These are phyloP conservation scores for Enteromius viviparus DNA, from an alignment of 2,797 vertebrate species.

Conservation along the genomic window DNA sequence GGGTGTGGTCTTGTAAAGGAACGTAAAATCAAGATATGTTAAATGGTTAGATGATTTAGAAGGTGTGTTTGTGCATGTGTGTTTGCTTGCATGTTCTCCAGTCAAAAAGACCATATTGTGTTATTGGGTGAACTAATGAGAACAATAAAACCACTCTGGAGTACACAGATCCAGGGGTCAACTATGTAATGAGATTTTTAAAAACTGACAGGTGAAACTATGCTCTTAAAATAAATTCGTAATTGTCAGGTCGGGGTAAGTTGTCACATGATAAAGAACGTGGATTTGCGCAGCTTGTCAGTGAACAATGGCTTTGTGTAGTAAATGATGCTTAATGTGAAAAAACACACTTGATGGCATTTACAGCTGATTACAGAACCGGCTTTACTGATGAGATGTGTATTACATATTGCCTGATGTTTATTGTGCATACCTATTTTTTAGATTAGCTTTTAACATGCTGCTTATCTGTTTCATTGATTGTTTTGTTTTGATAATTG, in stretches of 20 bases:
- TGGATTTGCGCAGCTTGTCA: too few relatives aligned
- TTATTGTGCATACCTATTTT: too few relatives aligned
- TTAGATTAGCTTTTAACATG: not conserved
- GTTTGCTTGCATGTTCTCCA: not conserved
- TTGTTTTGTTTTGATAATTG: not conserved
- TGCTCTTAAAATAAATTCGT: not conserved
- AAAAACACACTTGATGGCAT: too few relatives aligned
- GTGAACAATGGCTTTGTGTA: too few relatives aligned
- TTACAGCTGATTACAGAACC: too few relatives aligned
- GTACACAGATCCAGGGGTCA: not conserved
- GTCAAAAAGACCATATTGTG: not conserved
- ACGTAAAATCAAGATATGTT: not conserved
- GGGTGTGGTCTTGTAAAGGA: not conserved
- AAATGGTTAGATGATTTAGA: not conserved
- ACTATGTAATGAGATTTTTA: not conserved
- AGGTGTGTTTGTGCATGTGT: not conserved
- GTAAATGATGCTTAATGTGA: too few relatives aligned
- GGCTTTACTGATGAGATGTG: too few relatives aligned
- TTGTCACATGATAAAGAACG: not conserved
- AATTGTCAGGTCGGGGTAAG: not conserved
- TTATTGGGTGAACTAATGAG: not conserved
- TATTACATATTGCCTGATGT: too few relatives aligned
- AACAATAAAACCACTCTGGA: not conserved
- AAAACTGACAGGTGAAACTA: not conserved
- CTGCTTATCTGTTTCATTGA: not conserved